Base-by-base conservation (phyloP, 1,140 invertebrate species). In the Pseudomyrmex sp. region DNA sequence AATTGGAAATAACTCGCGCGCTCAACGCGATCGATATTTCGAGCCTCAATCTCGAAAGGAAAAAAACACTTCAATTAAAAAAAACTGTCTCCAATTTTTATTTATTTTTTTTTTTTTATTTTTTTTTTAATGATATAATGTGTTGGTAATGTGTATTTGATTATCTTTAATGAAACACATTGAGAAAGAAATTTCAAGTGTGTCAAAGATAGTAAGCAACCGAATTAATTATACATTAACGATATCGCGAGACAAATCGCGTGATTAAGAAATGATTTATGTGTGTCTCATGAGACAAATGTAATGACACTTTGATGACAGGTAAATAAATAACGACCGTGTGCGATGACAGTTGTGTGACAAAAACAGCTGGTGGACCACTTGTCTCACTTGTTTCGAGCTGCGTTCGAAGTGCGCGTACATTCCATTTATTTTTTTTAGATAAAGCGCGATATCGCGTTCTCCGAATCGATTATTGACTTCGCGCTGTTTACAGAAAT, bases 191-290 rank as follows among this genome's bases (percentile, higher is more conserved):
- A 35, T 35, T 35, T 35, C 46, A 48, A 58, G 44, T 58, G 5
- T 52, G 23, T 77, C 54, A 10, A 65, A 12, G 3, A 56, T 58
- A 13, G 23, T 46, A n/a, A 68, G 35, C 18, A 50, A 74, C 2
- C 15, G 13, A 61, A 62, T 15, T n/a, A 7, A 54, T 75, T 23
- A 50, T 2, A 1, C 10, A 26, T 18, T 8, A 8, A 9, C 35
- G 7, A 26, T 62, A 26, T 2, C n/a, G 20, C 35, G 46, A n/a
- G 1, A 23, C 26, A 15, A 65, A 70, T 23, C 26, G 26, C 18
- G 20, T n/a, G 56, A 26, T 69, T 35, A 7, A 46, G 1, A 12
- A 50, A 50, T 70, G 66, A 80, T 80, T 80, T 61, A 80, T 35
- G 20, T 9, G n/a, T 10, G 7, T 79, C 66, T 35, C 15, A 15